phyloP scores from a whole-genome alignment of 2,888 invertebrate species.

The Schrankia costaestrigalis region DNA sequence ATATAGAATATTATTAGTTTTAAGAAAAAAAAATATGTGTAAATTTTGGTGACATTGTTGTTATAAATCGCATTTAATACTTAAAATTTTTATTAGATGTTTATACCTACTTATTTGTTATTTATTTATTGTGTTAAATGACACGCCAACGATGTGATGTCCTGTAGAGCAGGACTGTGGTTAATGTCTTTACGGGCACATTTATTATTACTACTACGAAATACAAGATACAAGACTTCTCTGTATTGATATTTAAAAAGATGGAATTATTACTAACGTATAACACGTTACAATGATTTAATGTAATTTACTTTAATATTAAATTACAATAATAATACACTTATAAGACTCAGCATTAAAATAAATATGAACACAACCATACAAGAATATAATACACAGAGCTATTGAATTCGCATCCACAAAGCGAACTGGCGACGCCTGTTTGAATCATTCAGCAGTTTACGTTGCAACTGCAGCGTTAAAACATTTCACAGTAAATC shows the following conservation, averaged over 20 bases:
- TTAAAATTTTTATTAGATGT: too few species aligned
- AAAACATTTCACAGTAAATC: slow-evolving; percentile 26
- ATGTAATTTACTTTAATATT: not conserved
- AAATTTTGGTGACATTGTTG: too few species aligned
- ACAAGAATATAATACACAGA: slow-evolving; percentile 10
- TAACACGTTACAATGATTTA: too few species aligned
- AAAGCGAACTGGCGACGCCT: slow-evolving; percentile 19
- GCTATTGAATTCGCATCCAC: slow-evolving; percentile 32
- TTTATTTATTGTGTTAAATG: too few species aligned
- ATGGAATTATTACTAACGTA: too few species aligned
- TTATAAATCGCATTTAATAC: too few species aligned
- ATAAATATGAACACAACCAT: slow-evolving; percentile 12
- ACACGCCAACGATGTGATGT: too few species aligned
- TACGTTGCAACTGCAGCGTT: slow-evolving; percentile 29
- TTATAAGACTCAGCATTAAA: slow-evolving; percentile 3
- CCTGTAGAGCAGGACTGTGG: too few species aligned
- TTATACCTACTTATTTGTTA: too few species aligned
- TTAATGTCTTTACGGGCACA: not conserved
- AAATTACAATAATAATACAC: not conserved
- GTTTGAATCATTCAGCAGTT: slow-evolving; percentile 36
- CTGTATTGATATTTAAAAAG: too few species aligned
- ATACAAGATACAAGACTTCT: not conserved
- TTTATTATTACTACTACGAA: not conserved
- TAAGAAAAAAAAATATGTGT: too few species aligned
- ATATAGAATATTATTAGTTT: too few species aligned